Base-by-base conservation (phyloP, 2,888 invertebrate species). In the Nudaria mundana region DNA sequence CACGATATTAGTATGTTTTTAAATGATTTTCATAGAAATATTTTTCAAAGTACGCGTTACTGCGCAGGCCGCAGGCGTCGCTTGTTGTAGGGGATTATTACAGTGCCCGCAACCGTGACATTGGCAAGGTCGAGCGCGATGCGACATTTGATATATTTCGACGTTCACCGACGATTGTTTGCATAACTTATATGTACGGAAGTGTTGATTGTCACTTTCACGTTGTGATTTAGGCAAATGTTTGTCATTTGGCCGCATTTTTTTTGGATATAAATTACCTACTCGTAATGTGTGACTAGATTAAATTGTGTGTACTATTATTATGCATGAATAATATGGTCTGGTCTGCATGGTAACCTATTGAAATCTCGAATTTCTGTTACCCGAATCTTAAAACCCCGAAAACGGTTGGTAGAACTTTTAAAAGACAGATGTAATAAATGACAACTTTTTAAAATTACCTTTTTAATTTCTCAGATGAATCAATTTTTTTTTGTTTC, bases 61-160 rank as follows among this genome's bases (percentile, higher is more conserved):
- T 58, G 48, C 55, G 51, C n/a, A n/a, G n/a, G n/a, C 20, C 20
- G 3, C 47, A 43, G 33, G 45, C 50, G 50, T 22, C 36, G 37
- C 30, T 25, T 11, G 4, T 18, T 3, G 3, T 26, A 38, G 50
- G 56, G 52, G 42, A 31, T 45, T 57, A 70, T 73, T 71, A 71
- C 45, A 40, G 66, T 59, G 71, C 37, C 41, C 63, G 47, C 36
- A 32, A 49, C 54, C 71, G 68, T 66, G 60, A 66, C 71, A 71
- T 52, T 64, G 64, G 52, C 70, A 72, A 73, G 74, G 74, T 53
- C 65, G 49, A 30, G 33, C 38, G 39, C 49, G 48, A 48, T 49
- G 59, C 44, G 53, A 56, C 59, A 56, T 37, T 58, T 47, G 43
- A 56, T 56, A 57, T 46, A 49, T 57, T 52, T 52, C 49, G 52